Conservation (phyloP, 1,140 invertebrate genomes). For the Eumeta japonica region DNA sequence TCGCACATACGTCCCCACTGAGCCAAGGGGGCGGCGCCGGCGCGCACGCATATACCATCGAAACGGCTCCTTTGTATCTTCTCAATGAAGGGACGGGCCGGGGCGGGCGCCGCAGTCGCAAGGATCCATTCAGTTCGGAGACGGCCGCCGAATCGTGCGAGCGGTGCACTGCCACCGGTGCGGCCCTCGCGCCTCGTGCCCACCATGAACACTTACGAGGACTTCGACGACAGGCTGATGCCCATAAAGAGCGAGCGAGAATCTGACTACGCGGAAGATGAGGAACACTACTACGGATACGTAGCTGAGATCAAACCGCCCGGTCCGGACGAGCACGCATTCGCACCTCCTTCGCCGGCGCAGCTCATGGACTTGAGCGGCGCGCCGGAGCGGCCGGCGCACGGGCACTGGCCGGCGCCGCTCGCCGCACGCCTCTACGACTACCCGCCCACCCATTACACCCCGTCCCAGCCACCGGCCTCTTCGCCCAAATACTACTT, state of each 20-base stretch:
- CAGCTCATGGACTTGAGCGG: constrained; percentile 46
- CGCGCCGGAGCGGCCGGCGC: constrained; percentile 25
- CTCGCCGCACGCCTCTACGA: no score
- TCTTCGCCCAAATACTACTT: constrained; percentile 23
- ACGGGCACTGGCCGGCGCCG: no score
- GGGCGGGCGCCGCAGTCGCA: constrained; percentile 22
- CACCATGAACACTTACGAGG: constrained; percentile 28
- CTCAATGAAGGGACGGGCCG: constrained; percentile 50
- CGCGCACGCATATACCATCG: no score
- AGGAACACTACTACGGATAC: constrained; percentile 39
- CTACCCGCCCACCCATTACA: constrained; percentile 4
- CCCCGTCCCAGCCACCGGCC: background rate
- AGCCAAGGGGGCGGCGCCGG: no score
- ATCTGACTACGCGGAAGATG: constrained; percentile 36
- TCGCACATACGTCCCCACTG: no score
- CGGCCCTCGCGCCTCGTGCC: no score
- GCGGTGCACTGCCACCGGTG: no score
- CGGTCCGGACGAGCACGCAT: constrained; percentile 24
- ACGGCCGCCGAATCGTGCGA: no score
- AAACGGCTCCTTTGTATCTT: no score
- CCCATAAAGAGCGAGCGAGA: constrained; percentile 41
- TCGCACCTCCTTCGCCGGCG: constrained; percentile 40
- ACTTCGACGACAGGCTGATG: constrained; percentile 27
- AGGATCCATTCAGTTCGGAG: constrained; percentile 23
- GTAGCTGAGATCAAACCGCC: constrained; percentile 32